These are phyloP conservation scores for Alouatta palliata DNA, from an alignment of 2,113 vertebrate species.

Conservation along the genomic window DNA sequence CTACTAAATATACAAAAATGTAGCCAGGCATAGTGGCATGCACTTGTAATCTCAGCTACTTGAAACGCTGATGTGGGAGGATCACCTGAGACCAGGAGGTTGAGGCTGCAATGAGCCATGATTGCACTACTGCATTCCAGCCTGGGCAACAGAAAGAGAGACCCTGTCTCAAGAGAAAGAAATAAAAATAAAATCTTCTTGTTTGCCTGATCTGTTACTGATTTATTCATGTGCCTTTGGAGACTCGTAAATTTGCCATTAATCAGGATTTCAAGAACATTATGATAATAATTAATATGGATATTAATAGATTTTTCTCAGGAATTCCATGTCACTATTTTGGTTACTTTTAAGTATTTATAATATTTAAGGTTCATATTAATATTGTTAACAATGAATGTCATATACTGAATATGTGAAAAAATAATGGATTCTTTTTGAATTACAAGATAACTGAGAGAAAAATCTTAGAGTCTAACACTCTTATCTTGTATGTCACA, in stretches of 20 bases:
- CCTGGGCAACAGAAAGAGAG: no score
- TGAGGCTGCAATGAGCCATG: no score
- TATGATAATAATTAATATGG: background rate
- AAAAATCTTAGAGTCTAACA: slow-evolving; percentile 1
- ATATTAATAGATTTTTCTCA: slow-evolving; percentile 7
- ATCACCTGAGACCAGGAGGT: no score
- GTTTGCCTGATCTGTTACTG: background rate
- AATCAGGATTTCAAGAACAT: background rate
- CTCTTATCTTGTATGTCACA: background rate
- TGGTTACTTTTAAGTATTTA: slow-evolving; percentile 1
- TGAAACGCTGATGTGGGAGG: no score
- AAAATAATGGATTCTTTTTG: slow-evolving; percentile 25
- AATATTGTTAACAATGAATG: background rate
- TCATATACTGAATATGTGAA: background rate
- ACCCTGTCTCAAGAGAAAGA: no score
- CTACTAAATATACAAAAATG: no score
- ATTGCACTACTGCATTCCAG: no score
- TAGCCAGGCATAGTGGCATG: no score
- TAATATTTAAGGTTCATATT: background rate
- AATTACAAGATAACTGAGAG: slow-evolving; percentile 7
- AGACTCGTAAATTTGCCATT: background rate
- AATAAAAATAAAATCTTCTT: background rate
- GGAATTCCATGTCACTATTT: slow-evolving; percentile 28
- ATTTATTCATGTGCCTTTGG: background rate
- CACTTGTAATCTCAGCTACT: no score